phyloP scores from a whole-genome alignment of 2,113 vertebrate genomes.

The Todiramphus chloris region DNA sequence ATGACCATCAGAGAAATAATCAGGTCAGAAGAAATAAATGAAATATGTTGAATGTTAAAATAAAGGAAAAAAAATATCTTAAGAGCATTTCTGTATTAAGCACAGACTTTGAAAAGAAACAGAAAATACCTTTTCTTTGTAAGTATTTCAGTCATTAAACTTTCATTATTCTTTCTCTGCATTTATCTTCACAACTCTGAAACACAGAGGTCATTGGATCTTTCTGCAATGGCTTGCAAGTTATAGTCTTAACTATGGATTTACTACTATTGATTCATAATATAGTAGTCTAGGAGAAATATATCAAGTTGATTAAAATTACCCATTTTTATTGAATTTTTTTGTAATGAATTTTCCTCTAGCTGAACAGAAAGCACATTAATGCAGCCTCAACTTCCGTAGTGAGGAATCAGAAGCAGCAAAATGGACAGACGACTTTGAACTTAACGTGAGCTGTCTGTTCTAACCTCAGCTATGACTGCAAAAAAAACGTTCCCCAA shows the following conservation, averaged over 20 bases:
- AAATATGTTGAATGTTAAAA: background rate
- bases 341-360: constrained; percentile 19
- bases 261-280: constrained; percentile 1
- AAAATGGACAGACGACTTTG: background rate
- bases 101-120: background rate
- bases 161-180: background rate
- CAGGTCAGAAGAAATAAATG: background rate
- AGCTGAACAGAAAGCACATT: constrained; percentile 12
- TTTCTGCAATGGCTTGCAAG: background rate
- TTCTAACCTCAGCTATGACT: background rate
- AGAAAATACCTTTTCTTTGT: background rate
- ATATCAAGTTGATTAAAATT: constrained; percentile 42
- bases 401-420: background rate
- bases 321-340: constrained; percentile 12
- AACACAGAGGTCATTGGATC: background rate
- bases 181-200: background rate
- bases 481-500: background rate
- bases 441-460: background rate
- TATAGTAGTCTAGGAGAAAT: background rate
- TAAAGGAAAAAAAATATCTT: background rate
- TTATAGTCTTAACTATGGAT: background rate
- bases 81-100: background rate
- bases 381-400: background rate
- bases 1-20: background rate
- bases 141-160: background rate